Evolutionary conservation across 2,888 invertebrate species (phyloP).

Genomic region (Dryobota labecula): DNA sequence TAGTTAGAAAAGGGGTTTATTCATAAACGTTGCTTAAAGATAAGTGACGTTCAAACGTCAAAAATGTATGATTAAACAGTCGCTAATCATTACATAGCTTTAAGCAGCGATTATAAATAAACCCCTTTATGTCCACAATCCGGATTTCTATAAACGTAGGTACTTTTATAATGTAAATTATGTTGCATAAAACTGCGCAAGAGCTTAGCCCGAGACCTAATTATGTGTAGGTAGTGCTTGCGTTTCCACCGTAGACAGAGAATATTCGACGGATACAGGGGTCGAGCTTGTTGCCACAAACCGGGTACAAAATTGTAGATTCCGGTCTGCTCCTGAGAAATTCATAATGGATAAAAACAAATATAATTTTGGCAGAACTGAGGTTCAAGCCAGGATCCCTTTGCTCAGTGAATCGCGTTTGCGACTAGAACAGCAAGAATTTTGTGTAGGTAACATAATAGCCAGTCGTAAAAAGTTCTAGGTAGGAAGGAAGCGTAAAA

Average conservation of each 20-base stretch:
- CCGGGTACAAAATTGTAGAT: background rate
- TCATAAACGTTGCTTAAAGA: too few species aligned
- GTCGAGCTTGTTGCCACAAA: background rate
- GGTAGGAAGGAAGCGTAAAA: background rate
- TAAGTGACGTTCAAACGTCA: too few species aligned
- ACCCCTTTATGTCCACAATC: slow-evolving; percentile 11
- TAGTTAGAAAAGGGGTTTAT: too few species aligned
- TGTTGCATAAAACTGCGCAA: too few species aligned
- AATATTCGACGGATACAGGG: too few species aligned
- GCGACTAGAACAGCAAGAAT: background rate
- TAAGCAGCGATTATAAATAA: too few species aligned
- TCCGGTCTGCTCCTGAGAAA: background rate
- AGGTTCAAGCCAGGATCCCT: background rate
- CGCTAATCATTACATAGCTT: too few species aligned
- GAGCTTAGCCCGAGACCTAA: background rate
- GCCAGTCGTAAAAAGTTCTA: background rate
- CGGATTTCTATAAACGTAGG: background rate
- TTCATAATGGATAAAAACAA: background rate
- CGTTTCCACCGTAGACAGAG: too few species aligned
- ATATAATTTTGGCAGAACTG: background rate
- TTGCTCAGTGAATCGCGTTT: background rate
- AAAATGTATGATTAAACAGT: too few species aligned
- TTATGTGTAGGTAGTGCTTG: background rate
- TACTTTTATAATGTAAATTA: too few species aligned
- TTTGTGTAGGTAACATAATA: background rate